phyloP scores from a whole-genome alignment of 2,113 vertebrate genomes.

The Saguinus imperator region DNA sequence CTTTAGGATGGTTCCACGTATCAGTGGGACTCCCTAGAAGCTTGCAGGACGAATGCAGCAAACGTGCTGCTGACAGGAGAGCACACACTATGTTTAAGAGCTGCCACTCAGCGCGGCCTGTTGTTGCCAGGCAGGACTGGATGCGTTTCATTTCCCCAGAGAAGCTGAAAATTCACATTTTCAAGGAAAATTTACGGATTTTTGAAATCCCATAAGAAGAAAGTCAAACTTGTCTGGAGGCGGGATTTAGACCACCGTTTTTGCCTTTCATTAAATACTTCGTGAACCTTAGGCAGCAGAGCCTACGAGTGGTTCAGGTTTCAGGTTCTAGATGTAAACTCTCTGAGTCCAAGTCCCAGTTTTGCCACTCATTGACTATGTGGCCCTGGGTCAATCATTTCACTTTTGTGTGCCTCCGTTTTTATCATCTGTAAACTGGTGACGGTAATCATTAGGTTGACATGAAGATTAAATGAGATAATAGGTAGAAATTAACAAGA shows the following conservation, averaged over 20 bases:
- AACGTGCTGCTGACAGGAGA: too few relatives aligned
- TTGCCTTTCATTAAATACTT: not conserved
- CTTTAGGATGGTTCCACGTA: not conserved
- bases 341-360: not conserved
- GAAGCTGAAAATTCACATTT: not conserved
- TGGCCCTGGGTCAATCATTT: not conserved
- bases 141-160: not conserved
- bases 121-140: rapidly evolving
- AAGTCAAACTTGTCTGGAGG: not conserved
- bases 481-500: not conserved
- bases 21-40: not conserved
- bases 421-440: not conserved
- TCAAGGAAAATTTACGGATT: not conserved
- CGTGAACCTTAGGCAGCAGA: not conserved
- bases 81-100: rapidly evolving
- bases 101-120: not conserved
- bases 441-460: not conserved
- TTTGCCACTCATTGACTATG: not conserved
- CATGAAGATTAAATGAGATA: not conserved
- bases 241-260: not conserved
- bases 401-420: not conserved
- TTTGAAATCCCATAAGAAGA: not conserved
- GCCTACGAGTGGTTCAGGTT: not conserved
- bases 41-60: not conserved
- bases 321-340: not conserved